Conservation (phyloP, 2,797 vertebrate species). For the Trachurus trachurus region DNA sequence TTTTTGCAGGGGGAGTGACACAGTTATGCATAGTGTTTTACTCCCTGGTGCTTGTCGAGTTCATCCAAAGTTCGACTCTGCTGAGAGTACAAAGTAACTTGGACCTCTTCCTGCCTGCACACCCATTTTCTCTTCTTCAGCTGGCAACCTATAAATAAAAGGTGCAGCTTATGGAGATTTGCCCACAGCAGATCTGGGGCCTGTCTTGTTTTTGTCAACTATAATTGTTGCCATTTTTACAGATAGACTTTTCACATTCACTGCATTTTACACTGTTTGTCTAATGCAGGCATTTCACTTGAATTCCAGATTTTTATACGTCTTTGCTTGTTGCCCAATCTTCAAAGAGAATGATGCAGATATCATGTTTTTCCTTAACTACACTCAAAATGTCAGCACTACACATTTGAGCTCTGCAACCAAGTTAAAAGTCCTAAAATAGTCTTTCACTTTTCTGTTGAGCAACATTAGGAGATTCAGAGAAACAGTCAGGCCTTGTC, state of each 20-base stretch:
- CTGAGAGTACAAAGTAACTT: slow-evolving; percentile 90
- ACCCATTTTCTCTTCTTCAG: slow-evolving; percentile 73
- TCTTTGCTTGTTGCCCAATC: slow-evolving; percentile 16
- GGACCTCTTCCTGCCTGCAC: slow-evolving; percentile 93
- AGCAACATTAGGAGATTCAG: not conserved
- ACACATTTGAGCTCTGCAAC: not conserved
- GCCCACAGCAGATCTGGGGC: slow-evolving; percentile 41
- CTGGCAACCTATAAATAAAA: slow-evolving; percentile 64
- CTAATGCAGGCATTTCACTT: too few relatives aligned
- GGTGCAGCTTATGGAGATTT: slow-evolving; percentile 49
- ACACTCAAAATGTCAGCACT: too few relatives aligned
- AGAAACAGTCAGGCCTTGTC: slow-evolving; percentile 13
- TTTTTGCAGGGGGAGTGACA: slow-evolving; percentile 69
- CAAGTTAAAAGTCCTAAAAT: not conserved
- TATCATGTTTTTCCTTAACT: not conserved
- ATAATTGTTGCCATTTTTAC: slow-evolving; percentile 22
- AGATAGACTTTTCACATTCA: not conserved
- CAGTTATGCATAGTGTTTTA: slow-evolving; percentile 81
- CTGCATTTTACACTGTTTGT: too few relatives aligned
- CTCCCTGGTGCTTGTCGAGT: slow-evolving; percentile 87
- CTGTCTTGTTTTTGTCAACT: slow-evolving; percentile 29
- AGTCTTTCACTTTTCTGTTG: not conserved
- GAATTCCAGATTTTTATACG: not conserved
- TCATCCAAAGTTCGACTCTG: slow-evolving; percentile 97
- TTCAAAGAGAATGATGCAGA: not conserved